A percentile compares a stretch with the other conserved stretches of the same genome.
Evolutionary conservation across 2,888 invertebrate species (phyloP).

Genomic region (Noctua pronuba): DNA sequence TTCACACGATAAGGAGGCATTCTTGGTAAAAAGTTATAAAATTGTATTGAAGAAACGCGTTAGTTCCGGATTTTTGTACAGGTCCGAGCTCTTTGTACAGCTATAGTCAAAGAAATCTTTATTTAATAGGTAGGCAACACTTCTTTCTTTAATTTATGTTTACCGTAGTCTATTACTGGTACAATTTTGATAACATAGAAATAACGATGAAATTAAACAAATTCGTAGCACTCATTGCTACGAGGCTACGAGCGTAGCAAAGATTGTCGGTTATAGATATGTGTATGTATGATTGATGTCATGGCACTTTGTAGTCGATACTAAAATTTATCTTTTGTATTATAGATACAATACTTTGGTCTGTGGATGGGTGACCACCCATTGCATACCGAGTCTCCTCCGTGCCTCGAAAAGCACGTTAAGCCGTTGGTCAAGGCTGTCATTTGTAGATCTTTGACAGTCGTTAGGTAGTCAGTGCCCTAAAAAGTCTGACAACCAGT

Average conservation of each 20-base stretch:
- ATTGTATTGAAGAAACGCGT: background rate
- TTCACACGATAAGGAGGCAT: background rate
- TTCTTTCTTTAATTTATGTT: background rate
- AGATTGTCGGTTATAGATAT: background rate
- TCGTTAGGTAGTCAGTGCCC: no score
- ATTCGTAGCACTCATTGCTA: constrained; percentile 39
- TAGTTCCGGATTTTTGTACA: background rate
- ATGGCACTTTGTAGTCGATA: background rate
- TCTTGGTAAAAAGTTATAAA: background rate
- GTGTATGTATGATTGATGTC: background rate
- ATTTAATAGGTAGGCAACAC: background rate
- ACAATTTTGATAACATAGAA: background rate
- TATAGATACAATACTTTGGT: background rate
- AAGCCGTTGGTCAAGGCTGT: no score
- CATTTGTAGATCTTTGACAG: no score
- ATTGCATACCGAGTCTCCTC: no score
- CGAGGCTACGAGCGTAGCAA: constrained; percentile 40
- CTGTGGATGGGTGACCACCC: no score
- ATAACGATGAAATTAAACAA: background rate
- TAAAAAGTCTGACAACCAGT: no score
- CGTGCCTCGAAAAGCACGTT: no score
- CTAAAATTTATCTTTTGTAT: background rate
- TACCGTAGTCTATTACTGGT: background rate
- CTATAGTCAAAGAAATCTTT: background rate
- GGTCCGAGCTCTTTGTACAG: background rate